Base-by-base conservation (phyloP, 2,113 vertebrate genomes). In the Grus americana region DNA sequence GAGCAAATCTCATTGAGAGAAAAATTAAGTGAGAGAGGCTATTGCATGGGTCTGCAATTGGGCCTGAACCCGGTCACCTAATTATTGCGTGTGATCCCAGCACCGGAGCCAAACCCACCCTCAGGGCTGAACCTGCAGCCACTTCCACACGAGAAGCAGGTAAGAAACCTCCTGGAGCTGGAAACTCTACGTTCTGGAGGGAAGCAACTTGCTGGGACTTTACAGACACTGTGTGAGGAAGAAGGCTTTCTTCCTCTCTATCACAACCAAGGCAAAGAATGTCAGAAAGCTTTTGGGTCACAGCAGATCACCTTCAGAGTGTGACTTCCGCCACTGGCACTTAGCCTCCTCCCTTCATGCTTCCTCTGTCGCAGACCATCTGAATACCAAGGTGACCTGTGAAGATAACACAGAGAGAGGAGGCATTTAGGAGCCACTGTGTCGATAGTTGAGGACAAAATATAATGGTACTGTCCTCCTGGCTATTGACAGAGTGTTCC, bases 321-420 rank as follows among this genome's bases (percentile, higher is more conserved):
- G 87, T 95, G 97, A 95, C 95, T 95, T 89, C 97, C 95, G 5
- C 91, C 96, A 97, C 95, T 97, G 97, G 91, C 92, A 96, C 93
- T 97, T 96, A 95, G 95, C 97, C 97, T 97, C 94, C 96, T 97
- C 96, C 97, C 95, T 97, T 96, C 97, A 95, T 91, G 96, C 95
- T 91, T 97, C 97, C 94, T 95, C 92, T 88, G 95, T 63, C 89
- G 97, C 91, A 95, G 97, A 95, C 74, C 97, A 96, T 90, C 96
- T 97, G 74, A 95, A 95, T 96, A 97, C 50, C 95, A 97, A 96
- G 95, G 96, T 95, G 96, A 97, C 96, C 97, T 97, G 97, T 97
- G 97, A 97, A 97, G 96, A 97, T 96, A 97, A 97, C 91, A 97
- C 95, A 97, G 94, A 97, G 97, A 97, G 91, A 97, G 96, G 96